Evolutionary conservation across 1,140 invertebrate genomes (phyloP).

Genomic region (Diabrotica virgifera): DNA sequence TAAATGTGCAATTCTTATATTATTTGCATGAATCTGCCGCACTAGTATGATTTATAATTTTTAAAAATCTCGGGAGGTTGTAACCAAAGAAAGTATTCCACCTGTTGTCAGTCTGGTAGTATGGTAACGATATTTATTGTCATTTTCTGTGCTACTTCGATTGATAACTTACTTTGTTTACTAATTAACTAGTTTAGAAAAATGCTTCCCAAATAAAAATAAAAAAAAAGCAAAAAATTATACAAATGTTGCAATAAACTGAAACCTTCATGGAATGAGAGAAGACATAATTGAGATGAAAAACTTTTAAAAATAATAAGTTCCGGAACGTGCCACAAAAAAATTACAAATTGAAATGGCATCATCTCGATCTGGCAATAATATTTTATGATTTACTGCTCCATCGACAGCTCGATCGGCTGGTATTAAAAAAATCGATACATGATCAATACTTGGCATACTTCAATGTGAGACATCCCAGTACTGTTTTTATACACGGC

Average conservation of each 20-base stretch:
- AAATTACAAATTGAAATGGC: slow-evolving; percentile 23
- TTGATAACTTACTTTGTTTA: too few relatives aligned
- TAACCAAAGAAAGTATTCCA: too few relatives aligned
- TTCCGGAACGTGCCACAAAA: background rate
- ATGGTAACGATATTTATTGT: too few relatives aligned
- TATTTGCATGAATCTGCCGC: too few relatives aligned
- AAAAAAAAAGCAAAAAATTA: background rate
- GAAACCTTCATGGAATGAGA: background rate
- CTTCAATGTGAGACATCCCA: slow-evolving; percentile 36
- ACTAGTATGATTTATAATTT: too few relatives aligned
- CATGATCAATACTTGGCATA: slow-evolving; percentile 40
- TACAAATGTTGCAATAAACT: background rate
- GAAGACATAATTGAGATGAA: too few relatives aligned
- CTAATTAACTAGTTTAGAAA: too few relatives aligned
- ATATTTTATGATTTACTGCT: slow-evolving; percentile 21
- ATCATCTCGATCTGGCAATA: slow-evolving; percentile 19
- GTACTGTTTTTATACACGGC: slow-evolving; percentile 36
- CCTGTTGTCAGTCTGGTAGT: too few relatives aligned
- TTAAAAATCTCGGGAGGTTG: too few relatives aligned
- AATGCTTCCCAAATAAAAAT: too few relatives aligned
- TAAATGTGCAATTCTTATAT: too few relatives aligned
- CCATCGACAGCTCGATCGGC: slow-evolving; percentile 14
- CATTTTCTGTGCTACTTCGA: too few relatives aligned
- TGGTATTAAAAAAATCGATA: slow-evolving; percentile 35
- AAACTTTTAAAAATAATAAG: background rate